Evolutionary conservation across 2,797 vertebrate species (phyloP).

Genomic region (Paramormyrops hopkinsi): DNA sequence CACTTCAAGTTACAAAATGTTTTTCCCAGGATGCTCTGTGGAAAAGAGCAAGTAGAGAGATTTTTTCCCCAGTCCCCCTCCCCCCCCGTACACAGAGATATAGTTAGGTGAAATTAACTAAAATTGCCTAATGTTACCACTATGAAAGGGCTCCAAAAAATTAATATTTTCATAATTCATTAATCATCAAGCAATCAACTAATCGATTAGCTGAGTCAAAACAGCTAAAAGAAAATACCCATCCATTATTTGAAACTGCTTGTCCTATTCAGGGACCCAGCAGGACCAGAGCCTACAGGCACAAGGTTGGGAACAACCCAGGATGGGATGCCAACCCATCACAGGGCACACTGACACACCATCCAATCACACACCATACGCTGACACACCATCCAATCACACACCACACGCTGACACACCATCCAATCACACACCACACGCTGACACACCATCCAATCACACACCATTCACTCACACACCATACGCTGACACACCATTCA

Average conservation of each 20-base stretch:
- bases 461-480: no score
- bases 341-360: background rate
- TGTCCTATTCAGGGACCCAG: background rate
- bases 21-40: background rate
- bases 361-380: no score
- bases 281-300: background rate
- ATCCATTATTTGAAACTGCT: background rate
- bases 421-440: no score
- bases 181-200: background rate
- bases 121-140: background rate
- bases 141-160: background rate
- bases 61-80: background rate
- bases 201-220: background rate
- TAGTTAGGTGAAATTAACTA: background rate
- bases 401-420: no score
- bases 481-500: no score
- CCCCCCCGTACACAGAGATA: background rate
- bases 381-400: no score
- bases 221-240: background rate
- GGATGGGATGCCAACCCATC: background rate
- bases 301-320: background rate
- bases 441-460: no score
- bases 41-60: background rate
- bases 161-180: background rate
- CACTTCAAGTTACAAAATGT: background rate